Evolutionary conservation across 2,113 vertebrate species (phyloP).

Genomic region (Silurus asotus): DNA sequence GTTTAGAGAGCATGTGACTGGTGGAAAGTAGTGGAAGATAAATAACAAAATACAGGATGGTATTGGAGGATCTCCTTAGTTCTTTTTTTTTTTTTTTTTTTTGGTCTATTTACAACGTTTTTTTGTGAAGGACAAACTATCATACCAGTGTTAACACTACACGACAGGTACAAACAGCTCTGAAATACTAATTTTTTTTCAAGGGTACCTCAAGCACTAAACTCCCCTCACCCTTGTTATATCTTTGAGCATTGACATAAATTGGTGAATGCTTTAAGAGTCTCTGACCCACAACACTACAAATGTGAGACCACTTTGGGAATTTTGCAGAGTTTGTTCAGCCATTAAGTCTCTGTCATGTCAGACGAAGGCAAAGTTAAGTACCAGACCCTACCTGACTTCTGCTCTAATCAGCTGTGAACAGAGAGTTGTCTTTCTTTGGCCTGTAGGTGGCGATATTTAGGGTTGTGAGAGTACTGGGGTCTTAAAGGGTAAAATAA

Average conservation of each 20-base stretch:
- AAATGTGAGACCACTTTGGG: not conserved
- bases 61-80: too few species aligned
- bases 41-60: too few species aligned
- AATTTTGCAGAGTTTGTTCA: slow-evolving; percentile 8
- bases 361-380: slow-evolving; percentile 16
- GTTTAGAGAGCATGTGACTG: too few species aligned
- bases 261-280: not conserved
- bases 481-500: slow-evolving; percentile 59
- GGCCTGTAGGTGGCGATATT: slow-evolving; percentile 43
- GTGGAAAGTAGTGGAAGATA: too few species aligned
- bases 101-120: too few species aligned
- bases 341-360: slow-evolving; percentile 20
- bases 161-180: not conserved
- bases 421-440: slow-evolving; percentile 34
- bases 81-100: too few species aligned
- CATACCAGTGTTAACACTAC: not conserved
- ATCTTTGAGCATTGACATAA: not conserved
- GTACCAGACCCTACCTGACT: slow-evolving; percentile 29
- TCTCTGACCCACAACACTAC: not conserved
- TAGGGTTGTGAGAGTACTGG: slow-evolving; percentile 31
- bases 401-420: slow-evolving; percentile 33
- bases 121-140: not conserved
- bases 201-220: not conserved
- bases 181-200: not conserved
- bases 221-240: not conserved